Percentiles rank a stretch among this genome's conserved stretches.
Evolutionary conservation across 2,797 vertebrate genomes (phyloP).

Genomic region (Calcarius lapponicus): DNA sequence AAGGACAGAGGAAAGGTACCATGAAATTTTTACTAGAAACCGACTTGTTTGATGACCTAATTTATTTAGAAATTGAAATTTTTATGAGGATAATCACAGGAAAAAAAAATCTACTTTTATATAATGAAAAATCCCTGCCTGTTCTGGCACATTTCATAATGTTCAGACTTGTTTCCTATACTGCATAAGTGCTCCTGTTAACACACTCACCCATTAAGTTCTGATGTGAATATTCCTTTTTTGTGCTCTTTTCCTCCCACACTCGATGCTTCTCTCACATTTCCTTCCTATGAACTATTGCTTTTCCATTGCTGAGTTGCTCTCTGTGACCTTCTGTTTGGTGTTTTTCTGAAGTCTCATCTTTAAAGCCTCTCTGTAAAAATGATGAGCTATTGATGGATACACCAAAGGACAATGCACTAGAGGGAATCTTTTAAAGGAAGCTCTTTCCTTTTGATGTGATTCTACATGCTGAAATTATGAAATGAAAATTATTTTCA

Average conservation of each 20-base stretch:
- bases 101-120: background rate
- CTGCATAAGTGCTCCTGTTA: background rate
- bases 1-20: background rate
- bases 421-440: background rate
- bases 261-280: background rate
- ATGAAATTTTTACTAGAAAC: background rate
- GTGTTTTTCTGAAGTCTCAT: background rate
- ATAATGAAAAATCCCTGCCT: background rate
- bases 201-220: background rate
- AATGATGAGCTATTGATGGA: background rate
- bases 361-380: background rate
- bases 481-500: background rate
- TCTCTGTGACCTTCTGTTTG: background rate
- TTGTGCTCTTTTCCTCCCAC: background rate
- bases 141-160: background rate
- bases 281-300: background rate
- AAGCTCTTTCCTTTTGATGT: background rate
- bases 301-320: background rate
- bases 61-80: background rate
- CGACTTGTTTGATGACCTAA: background rate
- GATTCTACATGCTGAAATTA: background rate
- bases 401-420: background rate
- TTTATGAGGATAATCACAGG: background rate
- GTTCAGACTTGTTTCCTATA: background rate
- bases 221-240: background rate